A percentile compares a stretch with the other conserved stretches of the same genome.
phyloP scores from a whole-genome alignment of 2,797 vertebrate species.

The Microctenopoma lineatum region DNA sequence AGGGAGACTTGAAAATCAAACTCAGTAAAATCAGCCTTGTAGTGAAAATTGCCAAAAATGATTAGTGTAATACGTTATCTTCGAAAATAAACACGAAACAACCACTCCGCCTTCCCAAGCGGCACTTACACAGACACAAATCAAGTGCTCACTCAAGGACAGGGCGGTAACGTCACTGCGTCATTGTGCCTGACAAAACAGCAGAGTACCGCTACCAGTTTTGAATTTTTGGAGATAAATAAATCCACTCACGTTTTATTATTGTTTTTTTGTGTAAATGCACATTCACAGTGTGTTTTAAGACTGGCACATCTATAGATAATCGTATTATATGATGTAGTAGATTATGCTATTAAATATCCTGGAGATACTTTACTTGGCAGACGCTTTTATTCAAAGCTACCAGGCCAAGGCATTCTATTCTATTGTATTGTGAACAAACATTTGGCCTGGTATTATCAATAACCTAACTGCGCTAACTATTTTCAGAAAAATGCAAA shows the following conservation, averaged over 20 bases:
- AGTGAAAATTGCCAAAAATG: background rate
- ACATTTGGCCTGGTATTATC: background rate
- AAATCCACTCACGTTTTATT: background rate
- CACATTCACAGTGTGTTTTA: background rate
- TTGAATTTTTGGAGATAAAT: conserved; percentile 45
- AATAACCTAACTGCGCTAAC: background rate
- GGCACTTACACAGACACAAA: background rate
- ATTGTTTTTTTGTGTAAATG: background rate
- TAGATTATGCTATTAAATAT: too few species aligned
- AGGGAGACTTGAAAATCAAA: background rate
- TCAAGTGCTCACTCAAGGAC: conserved; percentile 26
- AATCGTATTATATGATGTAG: background rate
- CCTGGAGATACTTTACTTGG: too few species aligned
- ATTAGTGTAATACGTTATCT: background rate
- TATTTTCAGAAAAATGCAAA: background rate
- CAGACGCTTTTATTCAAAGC: too few species aligned
- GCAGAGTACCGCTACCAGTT: conserved; percentile 61
- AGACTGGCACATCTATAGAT: background rate
- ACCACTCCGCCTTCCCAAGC: background rate
- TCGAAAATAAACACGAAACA: conserved; percentile 5
- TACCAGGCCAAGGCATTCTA: too few species aligned
- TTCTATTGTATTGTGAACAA: background rate
- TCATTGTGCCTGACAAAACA: conserved; percentile 59
- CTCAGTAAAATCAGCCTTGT: accelerated
- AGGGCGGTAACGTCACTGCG: conserved; percentile 35